These are phyloP conservation scores for Drosophila hydei DNA, from an alignment of 1,140 invertebrate species.

Conservation along the genomic window DNA sequence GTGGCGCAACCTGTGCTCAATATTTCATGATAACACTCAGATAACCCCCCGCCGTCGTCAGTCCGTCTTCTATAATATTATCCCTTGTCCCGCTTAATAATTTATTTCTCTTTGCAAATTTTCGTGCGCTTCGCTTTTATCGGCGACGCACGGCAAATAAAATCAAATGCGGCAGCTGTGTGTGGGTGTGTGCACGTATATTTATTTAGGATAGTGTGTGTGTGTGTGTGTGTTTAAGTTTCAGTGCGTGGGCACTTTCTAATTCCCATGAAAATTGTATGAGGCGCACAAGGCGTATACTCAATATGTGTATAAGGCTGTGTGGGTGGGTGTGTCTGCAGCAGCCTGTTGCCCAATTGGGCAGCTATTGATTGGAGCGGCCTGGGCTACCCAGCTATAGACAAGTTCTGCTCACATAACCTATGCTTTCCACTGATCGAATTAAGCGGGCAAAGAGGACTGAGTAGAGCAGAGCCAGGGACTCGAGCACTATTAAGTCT, in stretches of 20 bases:
- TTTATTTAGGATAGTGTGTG: not conserved
- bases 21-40: constrained; percentile 72
- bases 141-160: constrained; percentile 59
- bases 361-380: constrained; percentile 26
- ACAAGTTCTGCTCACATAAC: constrained; percentile 10
- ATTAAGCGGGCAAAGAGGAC: too few species aligned
- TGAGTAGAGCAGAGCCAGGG: too few species aligned
- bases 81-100: constrained; percentile 62
- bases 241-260: constrained; percentile 8
- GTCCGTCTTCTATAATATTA: not conserved
- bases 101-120: constrained; percentile 75
- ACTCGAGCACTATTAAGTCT: too few species aligned
- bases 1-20: constrained; percentile 41
- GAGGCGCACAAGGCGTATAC: constrained; percentile 26
- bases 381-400: constrained; percentile 2
- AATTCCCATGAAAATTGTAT: constrained; percentile 29
- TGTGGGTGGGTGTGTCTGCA: not conserved
- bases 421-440: not conserved
- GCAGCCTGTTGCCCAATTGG: constrained; percentile 7
- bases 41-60: not conserved
- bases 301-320: not conserved
- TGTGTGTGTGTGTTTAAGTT: not conserved
- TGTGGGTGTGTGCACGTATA: not conserved
- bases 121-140: constrained; percentile 58
- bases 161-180: constrained; percentile 59